phyloP scores from a whole-genome alignment of 1,140 invertebrate species.

The Acromyrmex heyeri region DNA sequence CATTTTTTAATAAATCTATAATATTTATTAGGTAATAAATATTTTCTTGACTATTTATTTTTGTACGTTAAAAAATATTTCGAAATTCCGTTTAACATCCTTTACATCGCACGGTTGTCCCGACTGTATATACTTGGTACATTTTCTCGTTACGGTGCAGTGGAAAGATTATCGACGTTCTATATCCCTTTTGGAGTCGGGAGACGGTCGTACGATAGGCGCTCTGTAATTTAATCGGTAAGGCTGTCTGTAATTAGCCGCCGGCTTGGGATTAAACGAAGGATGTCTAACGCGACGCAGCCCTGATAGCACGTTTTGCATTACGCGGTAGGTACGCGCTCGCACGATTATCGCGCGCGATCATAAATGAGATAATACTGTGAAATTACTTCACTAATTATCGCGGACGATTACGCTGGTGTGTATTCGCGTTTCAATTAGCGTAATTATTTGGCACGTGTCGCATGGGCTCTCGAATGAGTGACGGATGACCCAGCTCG shows the following conservation, averaged over 20 bases:
- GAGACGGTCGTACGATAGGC: slow-evolving; percentile 16
- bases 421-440: slow-evolving; percentile 62
- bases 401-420: slow-evolving; percentile 36
- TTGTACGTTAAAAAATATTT: neutral
- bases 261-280: slow-evolving; percentile 56
- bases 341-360: slow-evolving; percentile 43
- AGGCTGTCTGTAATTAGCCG: slow-evolving; percentile 50
- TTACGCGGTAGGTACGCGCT: slow-evolving; percentile 32
- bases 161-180: slow-evolving; percentile 40
- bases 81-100: neutral
- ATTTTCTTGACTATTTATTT: neutral
- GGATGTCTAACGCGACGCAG: slow-evolving; percentile 39
- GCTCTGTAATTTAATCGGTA: slow-evolving; percentile 53
- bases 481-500: slow-evolving; percentile 44
- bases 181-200: neutral
- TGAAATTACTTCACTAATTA: slow-evolving; percentile 61
- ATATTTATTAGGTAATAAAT: neutral
- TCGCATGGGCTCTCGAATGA: slow-evolving; percentile 39
- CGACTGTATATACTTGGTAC: no score
- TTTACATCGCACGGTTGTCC: neutral
- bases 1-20: neutral
- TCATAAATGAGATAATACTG: slow-evolving; percentile 54
- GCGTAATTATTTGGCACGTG: slow-evolving; percentile 63
- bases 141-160: neutral
- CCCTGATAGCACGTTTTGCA: slow-evolving; percentile 48